phyloP scores from a whole-genome alignment of 2,113 vertebrate genomes.

The Nanger granti region DNA sequence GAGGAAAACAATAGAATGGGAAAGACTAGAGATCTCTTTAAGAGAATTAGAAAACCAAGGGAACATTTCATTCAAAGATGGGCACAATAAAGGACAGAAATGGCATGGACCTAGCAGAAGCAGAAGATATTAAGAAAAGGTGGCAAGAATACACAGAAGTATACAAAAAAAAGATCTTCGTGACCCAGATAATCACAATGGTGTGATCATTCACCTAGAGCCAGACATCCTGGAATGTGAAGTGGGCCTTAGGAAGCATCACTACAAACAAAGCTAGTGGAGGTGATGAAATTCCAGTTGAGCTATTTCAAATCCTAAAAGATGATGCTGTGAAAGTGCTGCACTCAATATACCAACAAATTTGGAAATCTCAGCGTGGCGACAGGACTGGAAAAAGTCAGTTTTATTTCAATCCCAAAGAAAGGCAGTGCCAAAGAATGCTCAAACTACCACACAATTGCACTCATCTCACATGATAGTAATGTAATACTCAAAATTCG shows the following conservation, averaged over 20 bases:
- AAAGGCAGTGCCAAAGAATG: background rate
- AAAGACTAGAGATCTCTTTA: background rate
- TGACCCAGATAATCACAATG: background rate
- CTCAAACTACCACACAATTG: background rate
- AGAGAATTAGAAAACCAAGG: background rate
- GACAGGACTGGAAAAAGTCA: background rate
- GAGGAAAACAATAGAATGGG: background rate
- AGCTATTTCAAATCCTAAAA: background rate
- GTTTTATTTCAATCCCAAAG: background rate
- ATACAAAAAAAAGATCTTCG: background rate
- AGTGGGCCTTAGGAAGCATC: background rate
- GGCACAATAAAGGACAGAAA: background rate
- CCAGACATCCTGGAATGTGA: background rate
- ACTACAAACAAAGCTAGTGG: background rate
- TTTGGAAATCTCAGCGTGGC: background rate
- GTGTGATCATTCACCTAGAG: background rate
- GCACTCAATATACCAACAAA: background rate
- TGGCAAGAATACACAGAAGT: background rate
- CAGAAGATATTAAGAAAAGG: background rate
- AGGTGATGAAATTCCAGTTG: background rate
- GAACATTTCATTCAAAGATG: background rate
- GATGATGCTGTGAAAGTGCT: background rate
- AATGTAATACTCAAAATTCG: background rate
- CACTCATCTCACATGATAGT: background rate
- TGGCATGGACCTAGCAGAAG: background rate